Conservation (phyloP, 1,140 invertebrate species). For the Lithobius niger region DNA sequence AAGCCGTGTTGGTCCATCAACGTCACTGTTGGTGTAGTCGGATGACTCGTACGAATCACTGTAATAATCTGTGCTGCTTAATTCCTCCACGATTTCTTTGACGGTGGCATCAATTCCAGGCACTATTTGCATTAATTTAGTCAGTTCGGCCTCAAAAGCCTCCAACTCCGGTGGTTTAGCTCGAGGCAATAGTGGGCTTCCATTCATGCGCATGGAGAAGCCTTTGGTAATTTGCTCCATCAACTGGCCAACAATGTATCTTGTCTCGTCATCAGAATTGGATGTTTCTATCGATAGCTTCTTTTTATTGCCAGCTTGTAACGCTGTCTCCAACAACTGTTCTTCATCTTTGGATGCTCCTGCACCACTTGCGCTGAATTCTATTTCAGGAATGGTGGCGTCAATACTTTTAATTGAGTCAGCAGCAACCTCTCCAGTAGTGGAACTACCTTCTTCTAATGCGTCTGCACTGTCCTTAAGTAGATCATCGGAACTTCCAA, state of each 20-base stretch:
- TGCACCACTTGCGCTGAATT: background rate
- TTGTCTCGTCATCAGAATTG: conserved; percentile 19
- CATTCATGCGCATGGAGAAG: background rate
- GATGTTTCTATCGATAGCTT: background rate
- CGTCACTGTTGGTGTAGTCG: conserved; percentile 75
- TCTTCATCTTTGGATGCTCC: conserved; percentile 5
- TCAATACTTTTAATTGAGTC: conserved; percentile 17
- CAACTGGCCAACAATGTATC: conserved; percentile 17
- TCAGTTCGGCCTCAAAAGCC: conserved; percentile 76
- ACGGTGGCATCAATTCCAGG: conserved; percentile 82
- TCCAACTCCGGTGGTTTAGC: conserved; percentile 67
- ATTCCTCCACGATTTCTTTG: conserved; percentile 76
- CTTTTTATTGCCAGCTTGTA: background rate
- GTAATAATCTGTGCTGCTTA: conserved; percentile 82
- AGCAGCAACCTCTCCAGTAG: conserved; percentile 15
- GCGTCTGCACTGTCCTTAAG: conserved; percentile 39
- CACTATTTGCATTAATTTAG: conserved; percentile 79
- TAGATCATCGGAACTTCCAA: conserved; percentile 73
- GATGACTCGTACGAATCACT: conserved; percentile 82
- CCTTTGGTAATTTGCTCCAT: conserved; percentile 17
- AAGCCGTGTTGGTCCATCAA: conserved; percentile 43
- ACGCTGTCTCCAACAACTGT: conserved; percentile 2
- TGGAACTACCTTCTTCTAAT: background rate
- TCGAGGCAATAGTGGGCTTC: conserved; percentile 5
- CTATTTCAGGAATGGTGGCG: background rate